phyloP scores from a whole-genome alignment of 2,888 invertebrate genomes.

The Pomacea canaliculata region DNA sequence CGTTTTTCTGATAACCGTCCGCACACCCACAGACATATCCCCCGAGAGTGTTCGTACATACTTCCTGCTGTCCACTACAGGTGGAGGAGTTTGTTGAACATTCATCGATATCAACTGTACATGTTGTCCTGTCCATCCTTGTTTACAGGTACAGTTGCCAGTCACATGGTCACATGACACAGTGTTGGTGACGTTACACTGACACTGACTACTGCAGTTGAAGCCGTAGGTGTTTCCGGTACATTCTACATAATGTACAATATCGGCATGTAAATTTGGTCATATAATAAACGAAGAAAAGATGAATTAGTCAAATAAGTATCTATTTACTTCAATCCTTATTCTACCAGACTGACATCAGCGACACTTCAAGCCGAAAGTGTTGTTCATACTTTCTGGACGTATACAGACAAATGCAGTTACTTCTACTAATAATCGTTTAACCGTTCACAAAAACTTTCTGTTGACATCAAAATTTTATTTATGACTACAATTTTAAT shows the following conservation, averaged over 20 bases:
- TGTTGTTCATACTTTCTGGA: no score
- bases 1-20: constrained; percentile 7
- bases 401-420: no score
- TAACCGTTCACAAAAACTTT: no score
- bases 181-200: constrained; percentile 27
- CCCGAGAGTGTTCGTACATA: constrained; percentile 15
- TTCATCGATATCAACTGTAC: constrained; percentile 14
- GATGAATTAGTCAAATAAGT: no score
- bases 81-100: neutral
- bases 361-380: no score
- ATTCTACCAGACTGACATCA: no score
- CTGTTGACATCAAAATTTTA: no score
- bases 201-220: constrained; percentile 21
- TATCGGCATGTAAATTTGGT: no score
- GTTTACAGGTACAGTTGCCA: constrained; percentile 32
- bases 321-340: no score
- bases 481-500: no score
- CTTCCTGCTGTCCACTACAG: constrained; percentile 1
- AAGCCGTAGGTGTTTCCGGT: constrained; percentile 23
- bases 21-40: constrained; percentile 9
- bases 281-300: no score
- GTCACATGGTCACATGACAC: constrained; percentile 25
- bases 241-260: neutral
- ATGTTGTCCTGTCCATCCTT: constrained; percentile 28
- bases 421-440: no score